phyloP scores from a whole-genome alignment of 2,888 invertebrate genomes.

The Seladonia tumulorum region DNA sequence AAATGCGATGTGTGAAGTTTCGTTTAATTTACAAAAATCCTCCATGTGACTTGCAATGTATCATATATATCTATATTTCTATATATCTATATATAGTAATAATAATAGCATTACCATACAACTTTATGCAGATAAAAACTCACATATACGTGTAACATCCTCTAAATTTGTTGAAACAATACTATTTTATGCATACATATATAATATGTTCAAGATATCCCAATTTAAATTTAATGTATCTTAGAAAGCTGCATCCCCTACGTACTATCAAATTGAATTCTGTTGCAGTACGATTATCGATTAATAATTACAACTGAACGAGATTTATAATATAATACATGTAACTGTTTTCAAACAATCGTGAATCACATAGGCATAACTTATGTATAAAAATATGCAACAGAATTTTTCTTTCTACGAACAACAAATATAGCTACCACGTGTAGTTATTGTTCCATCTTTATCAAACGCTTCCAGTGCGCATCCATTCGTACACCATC shows the following conservation, averaged over 20 bases:
- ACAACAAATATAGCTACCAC: conserved; percentile 27
- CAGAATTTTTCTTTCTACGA: conserved; percentile 16
- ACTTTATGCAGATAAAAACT: conserved; percentile 82
- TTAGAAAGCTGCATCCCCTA: conserved; percentile 33
- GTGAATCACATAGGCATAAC: conserved; percentile 2
- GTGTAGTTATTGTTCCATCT: conserved; percentile 31
- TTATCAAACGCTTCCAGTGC: conserved; percentile 42
- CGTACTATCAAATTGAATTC: conserved; percentile 33
- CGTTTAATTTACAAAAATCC: conserved; percentile 78
- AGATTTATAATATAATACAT: conserved; percentile 22
- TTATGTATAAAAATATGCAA: conserved; percentile 25
- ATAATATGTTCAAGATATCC: conserved; percentile 38
- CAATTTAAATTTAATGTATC: conserved; percentile 25
- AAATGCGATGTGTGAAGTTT: conserved; percentile 69
- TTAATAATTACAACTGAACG: conserved; percentile 18
- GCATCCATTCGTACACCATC: conserved; percentile 12
- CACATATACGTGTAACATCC: conserved; percentile 79
- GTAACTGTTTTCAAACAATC: conserved; percentile 1
- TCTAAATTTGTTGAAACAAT: conserved; percentile 79
- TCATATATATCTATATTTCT: conserved; percentile 62
- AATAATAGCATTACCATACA: conserved; percentile 79
- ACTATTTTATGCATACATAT: conserved; percentile 76
- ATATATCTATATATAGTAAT: conserved; percentile 70
- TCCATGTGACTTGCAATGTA: conserved; percentile 72
- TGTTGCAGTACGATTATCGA: conserved; percentile 24